Percentiles rank a stretch among this genome's conserved stretches.
Conservation (phyloP, 2,113 vertebrate species). For the Raja brachyura region DNA sequence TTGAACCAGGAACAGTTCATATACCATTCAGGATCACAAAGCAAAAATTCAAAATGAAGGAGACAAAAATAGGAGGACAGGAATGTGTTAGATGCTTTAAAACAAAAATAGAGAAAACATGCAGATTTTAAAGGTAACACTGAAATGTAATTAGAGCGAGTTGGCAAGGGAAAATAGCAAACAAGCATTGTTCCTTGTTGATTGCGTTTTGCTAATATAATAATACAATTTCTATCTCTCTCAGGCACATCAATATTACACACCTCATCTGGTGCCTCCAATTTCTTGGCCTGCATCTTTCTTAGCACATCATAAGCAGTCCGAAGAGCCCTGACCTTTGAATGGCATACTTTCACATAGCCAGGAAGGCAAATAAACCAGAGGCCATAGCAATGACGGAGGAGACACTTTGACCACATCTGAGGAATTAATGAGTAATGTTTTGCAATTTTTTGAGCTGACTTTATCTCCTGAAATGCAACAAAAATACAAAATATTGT, state of each 20-base stretch:
- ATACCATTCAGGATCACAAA: neutral
- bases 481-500: neutral
- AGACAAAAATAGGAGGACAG: neutral
- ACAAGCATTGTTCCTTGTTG: neutral
- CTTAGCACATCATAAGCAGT: conserved; percentile 86
- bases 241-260: neutral
- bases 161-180: neutral
- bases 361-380: conserved; percentile 98
- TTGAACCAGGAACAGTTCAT: neutral
- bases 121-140: neutral
- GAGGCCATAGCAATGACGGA: conserved; percentile 87
- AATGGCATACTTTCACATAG: conserved; percentile 81
- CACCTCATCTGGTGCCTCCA: conserved; percentile 95
- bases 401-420: conserved; percentile 94
- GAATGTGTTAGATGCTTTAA: neutral
- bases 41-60: neutral
- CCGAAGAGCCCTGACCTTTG: conserved; percentile 86
- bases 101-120: neutral
- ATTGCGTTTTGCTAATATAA: neutral
- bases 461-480: conserved; percentile 80
- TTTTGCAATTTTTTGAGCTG: conserved; percentile 88
- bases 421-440: conserved; percentile 87
- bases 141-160: neutral
- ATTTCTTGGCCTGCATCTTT: conserved; percentile 90
- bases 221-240: neutral